Base-by-base conservation (phyloP, 2,888 invertebrate species). In the Parnassius mnemosyne region DNA sequence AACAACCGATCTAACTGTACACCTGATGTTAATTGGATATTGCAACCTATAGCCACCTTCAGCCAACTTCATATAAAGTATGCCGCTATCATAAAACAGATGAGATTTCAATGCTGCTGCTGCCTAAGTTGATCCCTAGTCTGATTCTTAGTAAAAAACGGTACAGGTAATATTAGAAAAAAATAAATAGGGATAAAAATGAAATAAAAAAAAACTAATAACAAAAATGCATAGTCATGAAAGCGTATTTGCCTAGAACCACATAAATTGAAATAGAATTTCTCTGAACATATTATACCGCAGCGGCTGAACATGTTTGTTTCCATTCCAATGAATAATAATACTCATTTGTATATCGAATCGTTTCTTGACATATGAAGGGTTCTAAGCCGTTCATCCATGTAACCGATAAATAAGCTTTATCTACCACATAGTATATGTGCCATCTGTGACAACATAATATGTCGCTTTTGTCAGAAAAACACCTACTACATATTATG, bases 331-430 rank as follows among this genome's bases (percentile, higher is more conserved):
- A 66, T 77, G 76, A 77, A 78, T 80, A 77, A 77, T 73, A 71
- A 72, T 74, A 75, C 66, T 75, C 72, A 65, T 68, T 67, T 64
- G 59, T 66, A 65, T 66, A 70, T 68, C 68, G 69, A 77, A 72
- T 69, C 67, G 67, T 73, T 75, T 71, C 70, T 66, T 74, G 70
- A 66, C 68, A 64, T 70, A 72, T 68, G 68, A 75, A 74, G 73
- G 79, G 73, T 75, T 69, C 65, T 69, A 66, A 81, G 65, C 74
- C 81, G 72, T 73, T 85, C 84, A 85, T 77, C 81, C 79, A 82
- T 71, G 84, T 73, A 80, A 66, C 84, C 83, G 77, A 77, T 66
- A 72, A 86, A 89, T 87, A 88, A 66, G 77, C 71, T 58, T 79
- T 83, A 84, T 84, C 84, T 75, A 72, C 72, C 75, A 76, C 77